A percentile compares a stretch with the other conserved stretches of the same genome.
These are phyloP conservation scores for Amblyopsis hoosieri DNA, from an alignment of 2,797 vertebrate species.

Conservation along the genomic window DNA sequence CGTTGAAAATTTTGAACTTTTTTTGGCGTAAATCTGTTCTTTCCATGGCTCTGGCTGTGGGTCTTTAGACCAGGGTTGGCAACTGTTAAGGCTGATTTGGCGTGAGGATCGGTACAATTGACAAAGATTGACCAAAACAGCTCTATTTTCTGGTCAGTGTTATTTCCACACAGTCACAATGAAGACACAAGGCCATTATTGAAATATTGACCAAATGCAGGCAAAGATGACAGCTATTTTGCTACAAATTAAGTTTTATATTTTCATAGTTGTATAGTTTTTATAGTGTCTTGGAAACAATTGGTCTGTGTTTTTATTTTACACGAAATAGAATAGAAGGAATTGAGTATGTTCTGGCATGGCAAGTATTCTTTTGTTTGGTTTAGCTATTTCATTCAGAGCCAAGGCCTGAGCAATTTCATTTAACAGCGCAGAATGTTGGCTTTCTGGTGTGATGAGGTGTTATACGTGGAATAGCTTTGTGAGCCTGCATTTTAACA, in stretches of 20 bases:
- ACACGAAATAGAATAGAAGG: not conserved
- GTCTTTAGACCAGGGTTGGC: too few relatives aligned
- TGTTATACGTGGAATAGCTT: conserved; percentile 51
- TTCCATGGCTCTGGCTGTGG: too few relatives aligned
- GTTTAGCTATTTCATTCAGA: conserved; percentile 30
- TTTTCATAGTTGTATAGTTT: too few relatives aligned
- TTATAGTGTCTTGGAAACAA: conserved; percentile 1
- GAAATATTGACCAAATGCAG: conserved; percentile 14
- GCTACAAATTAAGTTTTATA: conserved; percentile 25
- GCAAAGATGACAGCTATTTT: conserved; percentile 34
- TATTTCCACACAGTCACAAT: too few relatives aligned
- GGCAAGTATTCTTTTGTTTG: conserved; percentile 43
- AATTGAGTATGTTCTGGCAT: conserved; percentile 35
- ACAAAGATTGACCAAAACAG: too few relatives aligned
- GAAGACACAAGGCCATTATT: conserved; percentile 19
- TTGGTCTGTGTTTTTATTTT: conserved; percentile 28
- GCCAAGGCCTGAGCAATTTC: conserved; percentile 52
- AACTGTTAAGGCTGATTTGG: too few relatives aligned
- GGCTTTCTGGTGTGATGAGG: conserved; percentile 49
- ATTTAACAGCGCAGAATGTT: conserved; percentile 41
- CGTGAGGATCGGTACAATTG: too few relatives aligned
- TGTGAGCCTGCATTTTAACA: conserved; percentile 44
- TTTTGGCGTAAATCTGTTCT: too few relatives aligned
- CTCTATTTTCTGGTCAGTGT: too few relatives aligned
- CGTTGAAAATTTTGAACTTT: too few relatives aligned